Evolutionary conservation across 1,140 invertebrate species (phyloP).

Genomic region (Camponotus vicinus): DNA sequence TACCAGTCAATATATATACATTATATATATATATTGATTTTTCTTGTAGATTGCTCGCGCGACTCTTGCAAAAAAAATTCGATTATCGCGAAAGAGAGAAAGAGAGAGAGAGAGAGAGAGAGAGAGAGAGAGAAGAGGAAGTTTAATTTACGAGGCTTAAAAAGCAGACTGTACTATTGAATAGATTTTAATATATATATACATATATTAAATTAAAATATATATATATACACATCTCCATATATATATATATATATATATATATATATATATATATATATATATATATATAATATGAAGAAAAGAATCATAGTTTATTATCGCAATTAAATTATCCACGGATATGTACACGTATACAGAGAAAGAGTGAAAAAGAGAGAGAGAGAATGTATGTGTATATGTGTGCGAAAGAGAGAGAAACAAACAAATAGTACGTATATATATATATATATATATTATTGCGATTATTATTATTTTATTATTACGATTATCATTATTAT

Average conservation of each 20-base stretch:
- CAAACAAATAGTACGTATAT: constrained; percentile 50
- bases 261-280: constrained; percentile 68
- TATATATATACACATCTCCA: constrained; percentile 60
- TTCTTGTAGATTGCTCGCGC: constrained; percentile 75
- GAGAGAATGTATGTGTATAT: constrained; percentile 8
- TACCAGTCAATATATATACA: constrained; percentile 78
- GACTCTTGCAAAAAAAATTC: constrained; percentile 71
- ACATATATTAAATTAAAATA: constrained; percentile 74
- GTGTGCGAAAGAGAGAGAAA: constrained; percentile 35
- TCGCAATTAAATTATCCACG: constrained; percentile 72
- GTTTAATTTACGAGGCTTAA: constrained; percentile 84
- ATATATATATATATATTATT: constrained; percentile 55
- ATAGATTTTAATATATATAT: constrained; percentile 82
- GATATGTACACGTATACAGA: constrained; percentile 68
- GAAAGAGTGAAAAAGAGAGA: constrained; percentile 64
- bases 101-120: constrained; percentile 61
- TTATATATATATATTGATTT: constrained; percentile 76
- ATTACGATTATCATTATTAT: constrained; percentile 82
- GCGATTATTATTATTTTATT: constrained; percentile 75
- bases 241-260: constrained; percentile 72
- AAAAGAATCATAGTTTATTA: constrained; percentile 82
- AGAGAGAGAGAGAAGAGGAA: constrained; percentile 48
- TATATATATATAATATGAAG: constrained; percentile 69
- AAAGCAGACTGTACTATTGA: constrained; percentile 85
- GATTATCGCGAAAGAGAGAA: constrained; percentile 41